These are phyloP conservation scores for Chesias legatella DNA, from an alignment of 2,888 invertebrate genomes.

Conservation along the genomic window DNA sequence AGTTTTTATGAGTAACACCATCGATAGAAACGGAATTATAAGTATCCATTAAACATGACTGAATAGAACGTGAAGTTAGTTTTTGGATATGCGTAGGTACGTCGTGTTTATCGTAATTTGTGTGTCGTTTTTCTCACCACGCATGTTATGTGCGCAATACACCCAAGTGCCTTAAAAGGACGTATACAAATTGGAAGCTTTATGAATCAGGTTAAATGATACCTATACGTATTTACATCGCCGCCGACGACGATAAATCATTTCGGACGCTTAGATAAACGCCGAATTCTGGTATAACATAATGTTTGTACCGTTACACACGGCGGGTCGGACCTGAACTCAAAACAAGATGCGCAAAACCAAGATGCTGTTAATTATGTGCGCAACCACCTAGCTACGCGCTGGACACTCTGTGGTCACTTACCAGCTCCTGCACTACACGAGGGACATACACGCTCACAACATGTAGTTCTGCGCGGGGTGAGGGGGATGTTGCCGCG, in stretches of 20 bases:
- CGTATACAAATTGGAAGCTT: not conserved
- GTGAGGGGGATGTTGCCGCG: constrained; percentile 39
- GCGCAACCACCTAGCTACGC: too few relatives aligned
- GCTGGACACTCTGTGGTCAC: constrained; percentile 3
- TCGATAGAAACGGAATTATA: constrained; percentile 16
- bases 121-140: constrained; percentile 9
- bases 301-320: constrained; percentile 10
- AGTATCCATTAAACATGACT: constrained; percentile 18
- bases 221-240: not conserved
- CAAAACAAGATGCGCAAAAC: constrained; percentile 49
- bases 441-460: constrained; percentile 28
- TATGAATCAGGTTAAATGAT: not conserved
- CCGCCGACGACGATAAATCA: not conserved
- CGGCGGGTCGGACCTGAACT: constrained; percentile 21
- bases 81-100: constrained; percentile 9
- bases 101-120: constrained; percentile 2
- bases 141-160: not conserved
- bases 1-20: constrained; percentile 16
- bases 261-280: constrained; percentile 4
- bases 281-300: constrained; percentile 1
- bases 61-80: constrained; percentile 16
- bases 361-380: constrained; percentile 56
- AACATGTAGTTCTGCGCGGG: constrained; percentile 31
- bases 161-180: not conserved
- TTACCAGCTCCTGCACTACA: constrained; percentile 14